Evolutionary conservation across 2,113 vertebrate species (phyloP).

Genomic region (Cichladusa arquata): DNA sequence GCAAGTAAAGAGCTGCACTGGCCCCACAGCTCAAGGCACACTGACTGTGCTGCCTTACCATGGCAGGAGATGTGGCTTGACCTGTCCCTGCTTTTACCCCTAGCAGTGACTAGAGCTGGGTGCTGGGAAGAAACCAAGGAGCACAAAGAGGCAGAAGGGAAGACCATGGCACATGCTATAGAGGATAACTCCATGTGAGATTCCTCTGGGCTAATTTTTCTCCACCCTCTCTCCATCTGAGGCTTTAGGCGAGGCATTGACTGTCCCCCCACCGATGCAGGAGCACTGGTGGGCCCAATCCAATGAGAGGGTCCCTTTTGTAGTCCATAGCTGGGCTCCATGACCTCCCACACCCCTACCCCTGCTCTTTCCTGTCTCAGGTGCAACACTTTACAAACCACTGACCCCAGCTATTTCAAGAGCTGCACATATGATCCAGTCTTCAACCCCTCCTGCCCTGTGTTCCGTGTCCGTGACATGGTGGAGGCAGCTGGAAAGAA

Average conservation of each 20-base stretch:
- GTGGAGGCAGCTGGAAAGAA: conserved; percentile 61
- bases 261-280: rapidly evolving
- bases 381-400: conserved; percentile 68
- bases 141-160: background rate
- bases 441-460: conserved; percentile 64
- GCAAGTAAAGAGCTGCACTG: background rate
- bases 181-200: background rate
- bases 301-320: background rate
- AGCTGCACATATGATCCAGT: conserved; percentile 49
- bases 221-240: background rate
- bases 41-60: background rate
- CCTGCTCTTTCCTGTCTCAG: background rate
- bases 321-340: background rate
- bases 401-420: conserved; percentile 72
- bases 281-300: background rate
- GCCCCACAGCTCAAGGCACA: background rate
- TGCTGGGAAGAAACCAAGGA: background rate
- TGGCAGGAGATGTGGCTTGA: rapidly evolving
- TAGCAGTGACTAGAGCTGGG: background rate
- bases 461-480: conserved; percentile 73
- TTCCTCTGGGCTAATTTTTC: background rate
- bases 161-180: background rate
- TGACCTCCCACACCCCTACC: background rate
- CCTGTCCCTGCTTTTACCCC: background rate
- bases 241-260: background rate